Percentiles rank a stretch among this genome's conserved stretches.
phyloP scores from a whole-genome alignment of 1,140 invertebrate genomes.

The Zaprionus taronus region DNA sequence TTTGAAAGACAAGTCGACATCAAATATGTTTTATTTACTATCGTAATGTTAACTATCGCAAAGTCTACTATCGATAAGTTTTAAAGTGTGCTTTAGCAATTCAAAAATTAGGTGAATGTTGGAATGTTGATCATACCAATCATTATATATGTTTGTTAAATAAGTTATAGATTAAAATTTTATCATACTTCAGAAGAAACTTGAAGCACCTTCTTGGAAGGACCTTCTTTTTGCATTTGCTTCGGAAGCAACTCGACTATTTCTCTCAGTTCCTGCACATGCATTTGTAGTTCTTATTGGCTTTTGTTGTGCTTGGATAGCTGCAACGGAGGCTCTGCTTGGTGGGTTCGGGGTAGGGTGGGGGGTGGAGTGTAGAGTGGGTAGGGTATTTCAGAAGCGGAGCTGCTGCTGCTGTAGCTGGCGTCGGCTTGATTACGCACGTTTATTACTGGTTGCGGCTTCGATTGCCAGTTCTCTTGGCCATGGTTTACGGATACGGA shows the following conservation, averaged over 20 bases:
- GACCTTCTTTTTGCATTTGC: not conserved
- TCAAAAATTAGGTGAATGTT: too few relatives aligned
- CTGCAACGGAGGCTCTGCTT: conserved; percentile 14
- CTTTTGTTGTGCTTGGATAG: conserved; percentile 57
- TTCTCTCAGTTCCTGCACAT: conserved; percentile 31
- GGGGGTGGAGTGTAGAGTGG: not conserved
- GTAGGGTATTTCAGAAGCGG: not conserved
- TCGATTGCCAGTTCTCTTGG: conserved; percentile 29
- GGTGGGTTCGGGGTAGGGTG: not conserved
- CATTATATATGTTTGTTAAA: too few relatives aligned
- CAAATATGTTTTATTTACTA: not conserved
- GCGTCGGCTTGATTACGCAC: conserved; percentile 73
- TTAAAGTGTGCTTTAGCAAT: not conserved
- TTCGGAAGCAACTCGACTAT: not conserved
- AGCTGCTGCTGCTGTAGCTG: conserved; percentile 8
- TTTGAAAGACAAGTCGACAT: not conserved
- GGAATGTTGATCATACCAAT: too few relatives aligned
- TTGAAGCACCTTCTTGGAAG: too few relatives aligned
- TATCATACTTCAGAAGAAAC: not conserved
- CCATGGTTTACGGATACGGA: conserved; percentile 31
- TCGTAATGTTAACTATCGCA: not conserved
- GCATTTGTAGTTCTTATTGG: conserved; percentile 44
- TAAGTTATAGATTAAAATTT: not conserved
- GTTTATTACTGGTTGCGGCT: conserved; percentile 69
- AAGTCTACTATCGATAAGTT: not conserved